These are phyloP conservation scores for Campylomormyrus numenius DNA, from an alignment of 2,113 vertebrate genomes.

Conservation along the genomic window DNA sequence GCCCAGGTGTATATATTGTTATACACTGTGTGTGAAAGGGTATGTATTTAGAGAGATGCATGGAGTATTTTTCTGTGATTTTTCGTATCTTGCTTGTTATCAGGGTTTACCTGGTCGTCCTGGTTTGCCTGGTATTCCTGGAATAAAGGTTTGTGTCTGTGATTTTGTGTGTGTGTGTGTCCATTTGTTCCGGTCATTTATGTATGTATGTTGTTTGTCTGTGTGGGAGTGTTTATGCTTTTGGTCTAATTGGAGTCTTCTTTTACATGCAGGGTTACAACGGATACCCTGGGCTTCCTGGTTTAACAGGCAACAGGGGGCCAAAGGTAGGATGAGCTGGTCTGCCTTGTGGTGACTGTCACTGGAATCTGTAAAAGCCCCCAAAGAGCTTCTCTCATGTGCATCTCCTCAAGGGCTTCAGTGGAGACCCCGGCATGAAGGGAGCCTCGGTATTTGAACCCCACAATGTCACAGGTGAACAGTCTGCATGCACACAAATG, in stretches of 20 bases:
- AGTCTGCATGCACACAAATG: not conserved
- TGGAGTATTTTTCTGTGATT: not conserved
- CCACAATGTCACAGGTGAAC: not conserved
- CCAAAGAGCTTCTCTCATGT: not conserved
- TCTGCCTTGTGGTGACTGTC: not conserved
- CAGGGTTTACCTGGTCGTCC: conserved; percentile 55
- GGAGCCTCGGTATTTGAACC: not conserved
- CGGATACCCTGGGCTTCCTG: not conserved
- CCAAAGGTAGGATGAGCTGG: not conserved
- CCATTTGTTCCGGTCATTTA: not conserved
- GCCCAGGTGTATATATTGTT: not conserved
- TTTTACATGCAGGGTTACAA: not conserved
- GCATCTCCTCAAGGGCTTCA: not conserved
- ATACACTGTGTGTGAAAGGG: not conserved
- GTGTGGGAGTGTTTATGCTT: not conserved
- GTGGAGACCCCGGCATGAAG: not conserved
- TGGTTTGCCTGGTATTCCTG: conserved; percentile 35
- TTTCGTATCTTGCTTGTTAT: conserved; percentile 7
- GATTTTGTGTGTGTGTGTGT: not conserved
- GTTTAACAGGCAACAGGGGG: not conserved
- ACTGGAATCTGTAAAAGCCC: not conserved
- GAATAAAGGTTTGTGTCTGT: conserved; percentile 6
- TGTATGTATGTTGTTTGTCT: not conserved
- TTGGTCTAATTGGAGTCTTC: not conserved
- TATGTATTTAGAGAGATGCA: not conserved